A percentile compares a stretch with the other conserved stretches of the same genome.
These are phyloP conservation scores for Falcunculus frontatus DNA, from an alignment of 2,113 vertebrate species.

Conservation along the genomic window DNA sequence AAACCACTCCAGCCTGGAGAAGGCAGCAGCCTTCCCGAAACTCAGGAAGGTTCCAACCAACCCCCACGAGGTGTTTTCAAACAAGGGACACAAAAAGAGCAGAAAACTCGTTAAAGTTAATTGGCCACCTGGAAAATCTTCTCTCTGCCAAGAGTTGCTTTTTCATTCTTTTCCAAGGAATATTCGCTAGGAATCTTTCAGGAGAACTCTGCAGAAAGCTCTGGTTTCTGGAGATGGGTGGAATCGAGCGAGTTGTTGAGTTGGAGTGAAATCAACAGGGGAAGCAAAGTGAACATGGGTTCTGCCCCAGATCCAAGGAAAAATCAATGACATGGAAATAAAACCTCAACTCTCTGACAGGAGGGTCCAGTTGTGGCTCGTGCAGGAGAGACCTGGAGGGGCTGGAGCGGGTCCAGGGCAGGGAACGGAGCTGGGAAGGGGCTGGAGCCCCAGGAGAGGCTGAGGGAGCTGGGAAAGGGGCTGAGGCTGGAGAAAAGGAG, in stretches of 20 bases:
- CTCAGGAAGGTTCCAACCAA: neutral
- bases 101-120: slow-evolving; percentile 1
- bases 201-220: neutral
- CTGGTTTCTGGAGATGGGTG: neutral
- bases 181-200: neutral
- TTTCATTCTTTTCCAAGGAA: neutral
- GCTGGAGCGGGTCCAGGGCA: neutral
- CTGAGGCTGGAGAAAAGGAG: neutral
- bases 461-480: neutral
- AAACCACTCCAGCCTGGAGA: neutral
- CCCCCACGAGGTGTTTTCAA: neutral
- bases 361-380: neutral
- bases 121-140: neutral
- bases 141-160: neutral
- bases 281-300: neutral
- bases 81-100: neutral
- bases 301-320: neutral
- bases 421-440: neutral
- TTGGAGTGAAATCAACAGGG: neutral
- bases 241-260: neutral
- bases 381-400: neutral
- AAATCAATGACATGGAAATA: neutral
- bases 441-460: neutral
- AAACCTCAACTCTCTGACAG: neutral
- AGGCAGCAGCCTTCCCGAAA: neutral